A percentile compares a stretch with the other conserved stretches of the same genome.
Conservation (phyloP, 2,797 vertebrate genomes). For the Sebastes melanostomus region DNA sequence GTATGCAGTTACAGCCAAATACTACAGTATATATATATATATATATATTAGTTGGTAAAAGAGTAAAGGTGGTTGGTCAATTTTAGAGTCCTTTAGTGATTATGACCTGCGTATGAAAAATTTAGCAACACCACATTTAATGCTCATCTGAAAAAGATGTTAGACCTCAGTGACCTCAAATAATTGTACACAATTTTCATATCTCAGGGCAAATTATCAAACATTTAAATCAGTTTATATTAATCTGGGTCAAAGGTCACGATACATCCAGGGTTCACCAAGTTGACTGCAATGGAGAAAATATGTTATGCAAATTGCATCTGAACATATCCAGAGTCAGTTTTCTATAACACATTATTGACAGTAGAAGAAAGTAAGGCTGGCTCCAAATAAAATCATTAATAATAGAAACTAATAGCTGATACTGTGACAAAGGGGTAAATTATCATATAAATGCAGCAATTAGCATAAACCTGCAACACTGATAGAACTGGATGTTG, state of each 20-base stretch:
- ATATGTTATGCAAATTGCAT: not conserved
- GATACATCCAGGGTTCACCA: not conserved
- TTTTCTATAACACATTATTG: not conserved
- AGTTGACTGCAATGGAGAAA: not conserved
- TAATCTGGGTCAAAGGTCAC: not conserved
- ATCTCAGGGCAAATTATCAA: not conserved
- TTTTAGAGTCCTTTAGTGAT: not conserved
- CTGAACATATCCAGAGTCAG: not conserved
- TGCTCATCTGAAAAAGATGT: not conserved
- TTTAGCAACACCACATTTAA: not conserved
- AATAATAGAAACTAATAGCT: not conserved
- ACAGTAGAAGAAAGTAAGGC: not conserved
- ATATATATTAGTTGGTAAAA: not conserved
- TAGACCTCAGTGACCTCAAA: not conserved
- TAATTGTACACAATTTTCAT: not conserved
- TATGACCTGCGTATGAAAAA: not conserved
- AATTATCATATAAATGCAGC: not conserved
- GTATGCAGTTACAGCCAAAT: no score
- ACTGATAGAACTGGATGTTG: not conserved
- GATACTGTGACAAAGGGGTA: not conserved
- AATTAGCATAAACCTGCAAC: not conserved
- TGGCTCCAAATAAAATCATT: not conserved
- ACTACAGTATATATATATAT: no score
- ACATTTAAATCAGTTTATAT: not conserved
- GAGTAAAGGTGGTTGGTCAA: not conserved